These are phyloP conservation scores for Eleutherodactylus coqui DNA, from an alignment of 2,797 vertebrate genomes.

Conservation along the genomic window DNA sequence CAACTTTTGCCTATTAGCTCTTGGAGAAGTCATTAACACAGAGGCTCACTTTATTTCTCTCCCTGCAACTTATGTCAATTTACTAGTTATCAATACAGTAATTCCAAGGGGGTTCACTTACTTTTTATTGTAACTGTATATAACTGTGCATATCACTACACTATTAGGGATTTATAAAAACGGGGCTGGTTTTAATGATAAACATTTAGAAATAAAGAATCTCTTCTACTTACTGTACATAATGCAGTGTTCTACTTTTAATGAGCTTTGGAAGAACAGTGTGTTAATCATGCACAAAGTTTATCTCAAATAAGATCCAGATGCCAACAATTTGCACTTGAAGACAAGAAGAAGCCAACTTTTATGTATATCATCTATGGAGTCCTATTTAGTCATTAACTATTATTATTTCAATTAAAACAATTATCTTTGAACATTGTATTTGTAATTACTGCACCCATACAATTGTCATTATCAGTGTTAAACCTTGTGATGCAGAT, in stretches of 20 bases:
- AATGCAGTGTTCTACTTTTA: slow-evolving; percentile 26
- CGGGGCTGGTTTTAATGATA: not conserved
- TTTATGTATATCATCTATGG: not conserved
- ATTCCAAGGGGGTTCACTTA: too few species aligned
- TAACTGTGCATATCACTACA: not conserved
- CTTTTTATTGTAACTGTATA: not conserved
- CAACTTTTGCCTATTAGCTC: too few species aligned
- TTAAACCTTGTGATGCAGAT: too few species aligned
- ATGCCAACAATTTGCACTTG: not conserved
- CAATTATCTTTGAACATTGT: too few species aligned
- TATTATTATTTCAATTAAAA: too few species aligned
- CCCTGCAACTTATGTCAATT: too few species aligned
- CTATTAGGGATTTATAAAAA: not conserved
- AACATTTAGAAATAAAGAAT: not conserved
- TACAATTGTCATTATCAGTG: too few species aligned
- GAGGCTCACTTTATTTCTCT: too few species aligned
- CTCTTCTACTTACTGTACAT: slow-evolving; percentile 4
- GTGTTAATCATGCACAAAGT: not conserved
- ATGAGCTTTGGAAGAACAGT: slow-evolving; percentile 29
- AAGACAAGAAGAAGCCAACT: not conserved
- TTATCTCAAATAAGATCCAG: not conserved
- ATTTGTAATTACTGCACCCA: too few species aligned
- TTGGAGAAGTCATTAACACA: too few species aligned
- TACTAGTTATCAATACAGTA: too few species aligned
- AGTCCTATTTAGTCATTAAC: not conserved